These are phyloP conservation scores for Cygnus olor DNA, from an alignment of 2,797 vertebrate genomes.

Conservation along the genomic window DNA sequence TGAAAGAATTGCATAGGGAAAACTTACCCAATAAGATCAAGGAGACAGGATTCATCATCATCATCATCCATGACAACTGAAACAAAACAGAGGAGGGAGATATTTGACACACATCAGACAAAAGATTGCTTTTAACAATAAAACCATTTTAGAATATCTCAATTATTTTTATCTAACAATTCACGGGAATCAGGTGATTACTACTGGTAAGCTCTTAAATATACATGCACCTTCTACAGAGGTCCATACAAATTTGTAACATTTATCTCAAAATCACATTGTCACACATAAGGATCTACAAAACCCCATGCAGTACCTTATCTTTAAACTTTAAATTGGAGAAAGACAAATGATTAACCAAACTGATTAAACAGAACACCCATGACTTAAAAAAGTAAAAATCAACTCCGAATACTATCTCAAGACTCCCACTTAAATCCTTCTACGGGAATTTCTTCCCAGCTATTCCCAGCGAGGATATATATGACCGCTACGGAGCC, in stretches of 20 bases:
- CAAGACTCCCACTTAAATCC: background rate
- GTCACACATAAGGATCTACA: background rate
- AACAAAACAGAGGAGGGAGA: constrained; percentile 42
- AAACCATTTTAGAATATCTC: background rate
- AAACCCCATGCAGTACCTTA: background rate
- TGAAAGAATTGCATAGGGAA: background rate
- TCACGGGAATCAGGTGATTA: background rate
- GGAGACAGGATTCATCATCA: constrained; percentile 97
- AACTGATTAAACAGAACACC: background rate
- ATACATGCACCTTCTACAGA: background rate
- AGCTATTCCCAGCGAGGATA: background rate
- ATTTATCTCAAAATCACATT: background rate
- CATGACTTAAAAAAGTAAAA: background rate
- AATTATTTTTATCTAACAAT: background rate
- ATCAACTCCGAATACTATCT: background rate
- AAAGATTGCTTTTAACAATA: background rate
- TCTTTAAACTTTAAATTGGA: background rate
- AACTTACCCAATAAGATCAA: constrained; percentile 99
- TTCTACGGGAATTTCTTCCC: background rate
- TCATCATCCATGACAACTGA: constrained; percentile 99
- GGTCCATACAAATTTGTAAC: background rate
- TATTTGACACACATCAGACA: background rate
- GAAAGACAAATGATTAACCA: background rate
- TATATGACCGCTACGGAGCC: background rate
- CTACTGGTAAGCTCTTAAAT: background rate